Evolutionary conservation across 2,113 vertebrate genomes (phyloP).

Genomic region (Muscicapa adusta): DNA sequence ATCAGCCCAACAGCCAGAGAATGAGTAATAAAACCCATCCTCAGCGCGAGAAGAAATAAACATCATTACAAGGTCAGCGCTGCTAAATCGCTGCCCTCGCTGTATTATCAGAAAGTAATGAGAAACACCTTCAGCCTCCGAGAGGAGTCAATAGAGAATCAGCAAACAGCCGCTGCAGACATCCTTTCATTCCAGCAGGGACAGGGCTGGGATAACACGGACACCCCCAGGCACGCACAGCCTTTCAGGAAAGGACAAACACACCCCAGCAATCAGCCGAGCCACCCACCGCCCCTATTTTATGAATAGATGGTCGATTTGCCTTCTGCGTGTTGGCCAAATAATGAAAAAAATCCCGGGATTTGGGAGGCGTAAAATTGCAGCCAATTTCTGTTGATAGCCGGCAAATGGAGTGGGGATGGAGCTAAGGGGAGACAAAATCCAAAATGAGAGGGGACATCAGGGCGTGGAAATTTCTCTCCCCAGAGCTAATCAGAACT

Average conservation of each 20-base stretch:
- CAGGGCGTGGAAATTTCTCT: not conserved
- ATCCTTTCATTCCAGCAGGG: not conserved
- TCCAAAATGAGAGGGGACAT: not conserved
- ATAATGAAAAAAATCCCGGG: slow-evolving; percentile 9
- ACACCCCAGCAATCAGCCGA: not conserved
- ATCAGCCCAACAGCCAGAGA: not conserved
- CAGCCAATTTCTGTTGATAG: slow-evolving; percentile 12
- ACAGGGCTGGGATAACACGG: not conserved
- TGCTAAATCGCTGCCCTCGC: not conserved
- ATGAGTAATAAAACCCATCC: not conserved
- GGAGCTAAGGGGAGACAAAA: not conserved
- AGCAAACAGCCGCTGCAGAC: not conserved
- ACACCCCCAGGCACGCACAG: not conserved
- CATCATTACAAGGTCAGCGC: slow-evolving; percentile 20
- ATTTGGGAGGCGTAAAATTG: slow-evolving; percentile 39
- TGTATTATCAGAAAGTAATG: slow-evolving; percentile 19
- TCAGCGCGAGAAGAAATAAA: not conserved
- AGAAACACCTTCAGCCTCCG: slow-evolving; percentile 35
- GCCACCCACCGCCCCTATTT: not conserved
- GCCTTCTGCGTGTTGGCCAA: not conserved
- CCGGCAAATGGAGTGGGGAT: not conserved
- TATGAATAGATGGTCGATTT: not conserved
- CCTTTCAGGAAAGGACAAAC: not conserved
- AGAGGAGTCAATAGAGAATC: slow-evolving; percentile 34
- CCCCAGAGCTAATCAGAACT: not conserved